Evolutionary conservation across 2,888 invertebrate species (phyloP), one percentile per base, ranked within the genome.

Genomic region (Amphiduros pacificus): DNA sequence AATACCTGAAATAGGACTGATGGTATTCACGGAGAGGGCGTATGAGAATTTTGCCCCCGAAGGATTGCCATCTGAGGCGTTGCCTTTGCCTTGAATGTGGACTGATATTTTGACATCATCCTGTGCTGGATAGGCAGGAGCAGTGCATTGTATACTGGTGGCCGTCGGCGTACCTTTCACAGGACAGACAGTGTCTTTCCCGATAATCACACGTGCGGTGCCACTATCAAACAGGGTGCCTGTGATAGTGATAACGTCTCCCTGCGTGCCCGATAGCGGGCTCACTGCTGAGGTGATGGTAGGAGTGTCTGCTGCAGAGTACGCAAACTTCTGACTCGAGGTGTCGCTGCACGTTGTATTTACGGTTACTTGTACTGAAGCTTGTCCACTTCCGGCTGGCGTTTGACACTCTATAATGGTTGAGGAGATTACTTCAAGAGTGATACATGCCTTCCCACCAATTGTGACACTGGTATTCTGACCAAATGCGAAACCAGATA

Each of bases 161-260:
- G 17, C 24, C n/a, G 36, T 17, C 20, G 2, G n/a, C n/a, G n/a
- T n/a, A n/a, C 36, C 1, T n/a, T 2, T 41, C 40, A 51, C 36
- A 1, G 24, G 3, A 27, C 58, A 58, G 2, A 2, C 24, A 27
- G 50, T 40, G n/a, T 2, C 40, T 26, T 51, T 40, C n/a, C 54
- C 29, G 27, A 14, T 49, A 3, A 76, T 68, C 22, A 74, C 68
- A 6, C 52, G 24, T 2, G 67, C 66, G 11, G 62, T 48, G 20
- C 65, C 60, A 14, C 63, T 65, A 28, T 69, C 69, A 61, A 77
- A 77, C 2, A 74, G 74, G n/a, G 66, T 58, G 6, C 77, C 77
- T 11, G 56, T 66, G 5, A 77, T 60, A 1, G 53, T 53, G 6
- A 60, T 14, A 9, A 6, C 14, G 14, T 51, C 53, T 2, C 52